Conservation (phyloP, 2,113 vertebrate genomes). For the Ctenomys sociabilis region DNA sequence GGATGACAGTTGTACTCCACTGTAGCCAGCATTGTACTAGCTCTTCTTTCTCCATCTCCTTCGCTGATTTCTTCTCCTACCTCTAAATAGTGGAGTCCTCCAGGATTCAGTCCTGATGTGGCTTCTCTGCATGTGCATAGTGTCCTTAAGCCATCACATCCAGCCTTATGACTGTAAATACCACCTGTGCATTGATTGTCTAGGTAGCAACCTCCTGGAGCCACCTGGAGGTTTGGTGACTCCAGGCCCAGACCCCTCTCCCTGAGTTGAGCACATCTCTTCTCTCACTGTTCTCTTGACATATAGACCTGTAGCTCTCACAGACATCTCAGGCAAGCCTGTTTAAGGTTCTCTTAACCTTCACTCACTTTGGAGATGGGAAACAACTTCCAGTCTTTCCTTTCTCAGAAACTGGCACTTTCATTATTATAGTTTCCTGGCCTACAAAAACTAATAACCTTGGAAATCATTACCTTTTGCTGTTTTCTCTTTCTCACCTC, state of each 20-base stretch:
- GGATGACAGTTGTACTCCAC: background rate
- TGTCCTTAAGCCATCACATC: background rate
- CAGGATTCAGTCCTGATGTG: background rate
- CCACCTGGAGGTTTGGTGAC: background rate
- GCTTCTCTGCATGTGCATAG: background rate
- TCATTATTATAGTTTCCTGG: background rate
- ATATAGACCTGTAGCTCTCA: background rate
- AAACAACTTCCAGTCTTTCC: background rate
- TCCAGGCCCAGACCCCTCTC: background rate
- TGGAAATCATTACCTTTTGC: background rate
- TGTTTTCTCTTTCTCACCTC: background rate
- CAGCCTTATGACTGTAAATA: background rate
- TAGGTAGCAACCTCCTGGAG: too few relatives aligned
- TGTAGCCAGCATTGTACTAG: background rate
- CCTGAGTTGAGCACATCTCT: background rate
- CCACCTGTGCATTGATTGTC: background rate
- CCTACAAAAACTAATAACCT: background rate
- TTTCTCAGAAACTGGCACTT: background rate
- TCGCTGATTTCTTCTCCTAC: background rate
- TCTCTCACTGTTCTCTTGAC: background rate
- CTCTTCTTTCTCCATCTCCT: background rate
- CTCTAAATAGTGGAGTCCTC: background rate
- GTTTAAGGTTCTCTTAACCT: background rate
- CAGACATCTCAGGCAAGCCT: background rate
- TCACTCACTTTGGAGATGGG: background rate